Conservation (phyloP, 1,140 invertebrate species). For the Arion vulgaris region DNA sequence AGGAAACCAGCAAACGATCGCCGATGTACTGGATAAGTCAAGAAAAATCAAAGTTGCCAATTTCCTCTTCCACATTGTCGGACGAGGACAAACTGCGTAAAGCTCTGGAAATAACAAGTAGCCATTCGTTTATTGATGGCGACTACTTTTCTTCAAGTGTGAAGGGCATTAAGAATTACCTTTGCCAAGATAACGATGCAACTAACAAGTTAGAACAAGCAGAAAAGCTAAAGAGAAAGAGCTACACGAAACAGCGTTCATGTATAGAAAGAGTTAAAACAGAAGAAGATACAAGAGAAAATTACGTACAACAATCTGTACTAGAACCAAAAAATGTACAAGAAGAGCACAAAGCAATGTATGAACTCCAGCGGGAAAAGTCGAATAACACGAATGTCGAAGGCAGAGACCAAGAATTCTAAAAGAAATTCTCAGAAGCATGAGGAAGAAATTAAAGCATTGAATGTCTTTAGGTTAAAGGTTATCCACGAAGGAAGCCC, state of each 20-base stretch:
- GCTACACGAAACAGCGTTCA: background rate
- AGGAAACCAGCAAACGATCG: background rate
- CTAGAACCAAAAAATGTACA: background rate
- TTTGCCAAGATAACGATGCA: background rate
- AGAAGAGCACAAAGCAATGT: background rate
- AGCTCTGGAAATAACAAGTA: background rate
- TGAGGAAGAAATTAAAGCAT: background rate
- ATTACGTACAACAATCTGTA: background rate
- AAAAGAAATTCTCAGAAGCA: background rate
- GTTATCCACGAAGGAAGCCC: slow-evolving; percentile 23
- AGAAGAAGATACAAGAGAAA: background rate
- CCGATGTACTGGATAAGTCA: slow-evolving; percentile 1
- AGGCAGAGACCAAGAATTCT: background rate
- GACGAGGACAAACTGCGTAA: background rate
- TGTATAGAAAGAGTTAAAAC: background rate
- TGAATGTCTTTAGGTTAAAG: background rate
- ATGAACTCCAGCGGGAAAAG: background rate
- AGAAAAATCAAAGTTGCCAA: background rate
- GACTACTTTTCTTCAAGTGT: background rate
- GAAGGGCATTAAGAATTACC: background rate
- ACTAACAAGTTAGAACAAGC: background rate
- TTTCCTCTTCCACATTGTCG: background rate
- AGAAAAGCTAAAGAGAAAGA: background rate
- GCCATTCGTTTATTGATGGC: background rate
- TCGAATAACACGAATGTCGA: background rate